A percentile compares a stretch with the other conserved stretches of the same genome.
These are phyloP conservation scores for Leptarthrus brevirostris DNA, from an alignment of 2,888 invertebrate genomes.

Conservation along the genomic window DNA sequence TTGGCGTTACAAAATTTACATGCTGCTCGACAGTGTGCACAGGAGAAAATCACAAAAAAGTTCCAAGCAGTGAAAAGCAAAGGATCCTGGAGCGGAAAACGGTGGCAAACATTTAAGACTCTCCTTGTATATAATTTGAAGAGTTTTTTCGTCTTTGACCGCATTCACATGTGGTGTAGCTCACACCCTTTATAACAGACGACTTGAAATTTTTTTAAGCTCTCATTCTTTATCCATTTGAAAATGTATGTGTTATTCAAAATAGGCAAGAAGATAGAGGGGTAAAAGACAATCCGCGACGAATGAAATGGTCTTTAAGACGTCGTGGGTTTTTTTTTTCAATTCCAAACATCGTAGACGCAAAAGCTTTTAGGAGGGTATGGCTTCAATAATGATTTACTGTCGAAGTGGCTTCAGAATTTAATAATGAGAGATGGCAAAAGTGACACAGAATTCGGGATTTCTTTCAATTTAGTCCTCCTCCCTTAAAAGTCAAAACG, in stretches of 20 bases:
- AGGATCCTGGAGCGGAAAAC: conserved; percentile 14
- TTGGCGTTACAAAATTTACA: conserved; percentile 2
- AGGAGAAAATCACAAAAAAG: not conserved
- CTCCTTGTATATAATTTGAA: not conserved
- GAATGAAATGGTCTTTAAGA: conserved; percentile 19
- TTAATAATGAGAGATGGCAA: conserved; percentile 37
- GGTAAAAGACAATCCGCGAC: no score
- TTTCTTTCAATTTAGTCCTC: conserved; percentile 20
- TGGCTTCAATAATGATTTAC: conserved; percentile 41
- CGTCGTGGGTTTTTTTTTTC: not conserved
- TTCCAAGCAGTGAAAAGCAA: not conserved
- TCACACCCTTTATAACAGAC: not conserved
- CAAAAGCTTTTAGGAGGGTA: not conserved
- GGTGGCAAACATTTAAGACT: not conserved
- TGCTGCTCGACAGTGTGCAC: not conserved
- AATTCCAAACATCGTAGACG: not conserved
- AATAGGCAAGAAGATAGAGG: no score
- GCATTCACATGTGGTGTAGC: conserved; percentile 13
- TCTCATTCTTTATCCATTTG: conserved; percentile 6
- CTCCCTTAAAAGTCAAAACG: not conserved
- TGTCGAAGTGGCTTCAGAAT: conserved; percentile 37
- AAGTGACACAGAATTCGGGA: conserved; percentile 28
- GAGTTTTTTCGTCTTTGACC: not conserved
- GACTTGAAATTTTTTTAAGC: conserved; percentile 24
- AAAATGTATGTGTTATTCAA: not conserved